Base-by-base conservation (phyloP, 2,888 invertebrate genomes). In the Stenolophus ochropezus region DNA sequence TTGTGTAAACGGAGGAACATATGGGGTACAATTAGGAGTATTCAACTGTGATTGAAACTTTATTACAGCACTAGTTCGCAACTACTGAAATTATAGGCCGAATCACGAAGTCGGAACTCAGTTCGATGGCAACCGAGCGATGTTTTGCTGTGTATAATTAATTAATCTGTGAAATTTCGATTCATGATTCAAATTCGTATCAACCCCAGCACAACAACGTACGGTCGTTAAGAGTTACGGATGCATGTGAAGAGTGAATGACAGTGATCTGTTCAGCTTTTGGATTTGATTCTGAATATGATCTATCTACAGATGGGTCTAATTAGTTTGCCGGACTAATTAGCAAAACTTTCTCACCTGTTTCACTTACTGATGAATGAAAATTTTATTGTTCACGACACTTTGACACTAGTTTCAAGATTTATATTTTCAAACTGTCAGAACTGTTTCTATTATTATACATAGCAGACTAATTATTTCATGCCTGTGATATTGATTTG, bases 161-260 rank as follows among this genome's bases (percentile, higher is more conserved):
- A 69, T 69, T 69, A 69, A 69, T 69, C 20, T 69, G 27, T 18
- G 69, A 69, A 69, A 69, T 69, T 69, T 69, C 42, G 21, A 69
- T 69, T 42, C 69, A 42, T 18, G n/a, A 69, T 69, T 42, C 69
- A 69, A 18, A 69, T 33, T n/a, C 16, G n/a, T n/a, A n/a, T n/a
- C n/a, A n/a, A n/a, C n/a, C n/a, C n/a, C n/a, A n/a, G n/a, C n/a
- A n/a, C 42, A 69, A 69, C 69, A 69, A 69, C 69, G 20, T 16
- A 33, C 42, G 42, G n/a, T 69, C 33, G 42, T 69, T 69, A 42
- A 69, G 33, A 47, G 33, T 69, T 47, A 20, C 42, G 16, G 69
- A 69, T 69, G 21, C 42, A 42, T 42, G 69, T 14, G 42, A 27
- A 69, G n/a, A 25, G 21, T 25, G 21, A 61, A 23, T 61, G 61